These are phyloP conservation scores for Vannuccia rotundouncinata DNA, from an alignment of 2,888 invertebrate species.

Conservation along the genomic window DNA sequence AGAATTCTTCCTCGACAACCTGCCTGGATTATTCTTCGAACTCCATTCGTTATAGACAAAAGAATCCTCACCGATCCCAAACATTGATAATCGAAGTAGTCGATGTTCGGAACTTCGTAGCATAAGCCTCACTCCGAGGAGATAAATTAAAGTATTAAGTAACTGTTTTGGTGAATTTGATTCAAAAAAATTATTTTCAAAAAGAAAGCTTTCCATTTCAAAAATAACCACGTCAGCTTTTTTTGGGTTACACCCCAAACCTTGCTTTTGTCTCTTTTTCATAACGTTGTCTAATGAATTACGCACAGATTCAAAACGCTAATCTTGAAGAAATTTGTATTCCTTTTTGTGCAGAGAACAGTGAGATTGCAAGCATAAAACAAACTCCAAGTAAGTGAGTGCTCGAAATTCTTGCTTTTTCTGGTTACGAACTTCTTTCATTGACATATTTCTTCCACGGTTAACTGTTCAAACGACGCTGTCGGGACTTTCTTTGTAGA, in stretches of 20 bases:
- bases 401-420: conserved; percentile 26
- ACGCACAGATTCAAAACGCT: conserved; percentile 23
- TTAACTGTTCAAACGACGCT: conserved; percentile 26
- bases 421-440: conserved; percentile 20
- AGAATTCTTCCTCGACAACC: conserved; percentile 26
- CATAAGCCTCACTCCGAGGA: conserved; percentile 23
- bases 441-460: conserved; percentile 26
- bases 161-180: conserved; percentile 26
- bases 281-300: conserved; percentile 23
- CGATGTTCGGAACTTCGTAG: conserved; percentile 26
- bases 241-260: conserved; percentile 26
- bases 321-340: conserved; percentile 26
- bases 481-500: conserved; percentile 26
- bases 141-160: conserved; percentile 26
- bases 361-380: conserved; percentile 26
- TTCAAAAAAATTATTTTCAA: conserved; percentile 24
- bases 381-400: conserved; percentile 24
- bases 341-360: conserved; percentile 24
- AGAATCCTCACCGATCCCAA: conserved; percentile 19
- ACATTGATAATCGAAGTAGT: conserved; percentile 23
- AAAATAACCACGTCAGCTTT: conserved; percentile 24
- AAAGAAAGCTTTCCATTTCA: conserved; percentile 26
- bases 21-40: conserved; percentile 24
- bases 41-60: conserved; percentile 26
- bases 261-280: conserved; percentile 26